Evolutionary conservation across 1,140 invertebrate genomes (phyloP).

Genomic region (Cyrtorhinus lividipennis): DNA sequence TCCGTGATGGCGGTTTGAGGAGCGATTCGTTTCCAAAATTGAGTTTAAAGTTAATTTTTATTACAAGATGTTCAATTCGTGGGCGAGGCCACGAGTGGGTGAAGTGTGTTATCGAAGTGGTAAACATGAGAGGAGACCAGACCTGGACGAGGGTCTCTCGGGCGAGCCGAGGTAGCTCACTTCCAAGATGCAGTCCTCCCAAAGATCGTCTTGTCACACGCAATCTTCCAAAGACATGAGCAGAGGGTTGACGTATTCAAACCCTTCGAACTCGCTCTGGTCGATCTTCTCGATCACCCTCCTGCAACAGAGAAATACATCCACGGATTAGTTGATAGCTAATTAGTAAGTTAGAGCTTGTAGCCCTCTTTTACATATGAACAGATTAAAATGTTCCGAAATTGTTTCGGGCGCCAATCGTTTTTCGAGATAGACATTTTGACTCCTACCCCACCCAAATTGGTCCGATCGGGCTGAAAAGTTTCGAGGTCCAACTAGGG

Average conservation of each 20-base stretch:
- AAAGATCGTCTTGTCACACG: slow-evolving; percentile 76
- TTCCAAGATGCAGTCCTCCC: slow-evolving; percentile 23
- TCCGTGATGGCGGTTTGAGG: too few species aligned
- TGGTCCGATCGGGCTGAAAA: too few species aligned
- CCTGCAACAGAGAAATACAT: slow-evolving; percentile 46
- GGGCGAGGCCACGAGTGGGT: not conserved
- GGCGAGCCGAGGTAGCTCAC: slow-evolving; percentile 22
- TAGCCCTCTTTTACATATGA: too few species aligned
- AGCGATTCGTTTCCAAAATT: too few species aligned
- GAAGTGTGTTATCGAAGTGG: slow-evolving; percentile 35
- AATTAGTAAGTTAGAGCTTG: too few species aligned
- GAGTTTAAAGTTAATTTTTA: too few species aligned
- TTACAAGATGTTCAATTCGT: not conserved
- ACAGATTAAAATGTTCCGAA: too few species aligned
- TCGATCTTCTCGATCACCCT: slow-evolving; percentile 93
- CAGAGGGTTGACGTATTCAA: slow-evolving; percentile 98
- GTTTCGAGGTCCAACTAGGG: too few species aligned
- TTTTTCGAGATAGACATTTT: too few species aligned
- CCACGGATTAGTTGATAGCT: too few species aligned
- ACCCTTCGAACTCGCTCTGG: slow-evolving; percentile 98
- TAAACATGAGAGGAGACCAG: slow-evolving; percentile 65
- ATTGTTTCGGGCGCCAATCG: too few species aligned
- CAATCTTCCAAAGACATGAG: slow-evolving; percentile 96
- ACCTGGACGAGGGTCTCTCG: slow-evolving; percentile 42
- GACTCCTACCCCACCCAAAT: too few species aligned